Percentiles rank a stretch among this genome's conserved stretches.
Evolutionary conservation across 2,797 vertebrate species (phyloP).

Genomic region (Craterocephalus amniculus): DNA sequence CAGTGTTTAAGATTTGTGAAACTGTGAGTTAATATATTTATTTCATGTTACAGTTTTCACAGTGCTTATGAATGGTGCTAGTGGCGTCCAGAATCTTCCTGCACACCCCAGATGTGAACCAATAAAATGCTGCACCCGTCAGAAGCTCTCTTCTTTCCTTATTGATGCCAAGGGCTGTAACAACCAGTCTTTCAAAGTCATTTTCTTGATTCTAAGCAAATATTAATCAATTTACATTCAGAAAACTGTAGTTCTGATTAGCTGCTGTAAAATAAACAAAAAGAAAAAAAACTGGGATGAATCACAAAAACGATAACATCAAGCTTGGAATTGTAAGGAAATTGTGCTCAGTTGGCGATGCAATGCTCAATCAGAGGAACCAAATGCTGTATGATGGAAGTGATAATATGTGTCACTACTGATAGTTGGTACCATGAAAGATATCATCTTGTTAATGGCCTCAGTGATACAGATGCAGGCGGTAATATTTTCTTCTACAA

Average conservation of each 20-base stretch:
- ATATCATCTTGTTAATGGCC: not conserved
- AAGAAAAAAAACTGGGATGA: not conserved
- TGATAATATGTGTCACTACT: not conserved
- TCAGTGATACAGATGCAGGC: not conserved
- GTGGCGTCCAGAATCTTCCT: no score
- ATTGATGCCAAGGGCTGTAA: no score
- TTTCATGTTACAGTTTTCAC: no score
- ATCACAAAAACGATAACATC: not conserved
- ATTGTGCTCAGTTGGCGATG: not conserved
- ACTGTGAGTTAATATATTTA: no score
- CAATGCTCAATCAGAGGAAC: conserved; percentile 7
- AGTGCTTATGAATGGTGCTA: no score
- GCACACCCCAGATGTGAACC: no score
- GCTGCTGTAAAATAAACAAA: not conserved
- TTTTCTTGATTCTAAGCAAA: not conserved
- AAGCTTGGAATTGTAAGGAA: not conserved
- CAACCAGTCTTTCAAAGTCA: no score
- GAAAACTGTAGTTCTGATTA: not conserved
- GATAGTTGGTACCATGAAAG: not conserved
- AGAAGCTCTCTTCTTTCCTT: no score
- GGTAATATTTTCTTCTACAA: not conserved
- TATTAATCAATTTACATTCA: not conserved
- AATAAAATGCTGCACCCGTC: no score
- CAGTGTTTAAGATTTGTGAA: no score
- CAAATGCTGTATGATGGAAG: not conserved